Base-by-base conservation (phyloP, 2,113 vertebrate species). In the Pantherophis guttatus region DNA sequence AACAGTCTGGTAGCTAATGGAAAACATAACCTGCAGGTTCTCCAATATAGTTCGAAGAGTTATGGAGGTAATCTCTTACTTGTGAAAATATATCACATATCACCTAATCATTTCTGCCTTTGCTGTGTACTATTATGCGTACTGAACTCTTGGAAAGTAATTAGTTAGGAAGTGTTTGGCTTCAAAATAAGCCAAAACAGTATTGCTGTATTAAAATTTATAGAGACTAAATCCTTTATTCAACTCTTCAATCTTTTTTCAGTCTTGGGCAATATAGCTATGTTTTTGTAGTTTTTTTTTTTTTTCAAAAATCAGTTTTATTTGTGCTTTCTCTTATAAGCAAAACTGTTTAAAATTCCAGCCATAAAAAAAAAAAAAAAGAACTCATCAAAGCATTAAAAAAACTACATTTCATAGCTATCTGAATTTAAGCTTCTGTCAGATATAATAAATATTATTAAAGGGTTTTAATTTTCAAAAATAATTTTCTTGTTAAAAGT, bases 71-170 rank as follows among this genome's bases (percentile, higher is more conserved):
- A 94, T 97, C 94, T 95, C 75, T 70, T 91, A 95, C 95, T 97
- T 96, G 94, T 95, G 94, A 96, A 97, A 97, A 97, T 97, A 96
- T 95, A 94, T 95, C 96, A 94, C 95, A 97, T 97, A 96, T 97
- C 94, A 96, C 91, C 57, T 29, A 57, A 87, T 7, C 29, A 54
- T 53, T 54, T 21, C 26, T 90, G 48, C 90, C 85, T 93, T 15
- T 53, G 21, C 23, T 92, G 92, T 70, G 62, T 93, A 11, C 21
- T 93, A 10, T 70, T 93, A 52, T 57, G 24, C 19, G 92, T 48
- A 54, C 65, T 89, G 52, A 95, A 53, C 85, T 94, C 88, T 48
- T 92, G 70, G 89, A 91, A 70, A 93, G 93, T 50, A 3, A 0
- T 0, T 39, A 91, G 23, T 21, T 91, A 94, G 88, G 91, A 54